Evolutionary conservation across 2,113 vertebrate species (phyloP).

Genomic region (Haemorhous mexicanus): DNA sequence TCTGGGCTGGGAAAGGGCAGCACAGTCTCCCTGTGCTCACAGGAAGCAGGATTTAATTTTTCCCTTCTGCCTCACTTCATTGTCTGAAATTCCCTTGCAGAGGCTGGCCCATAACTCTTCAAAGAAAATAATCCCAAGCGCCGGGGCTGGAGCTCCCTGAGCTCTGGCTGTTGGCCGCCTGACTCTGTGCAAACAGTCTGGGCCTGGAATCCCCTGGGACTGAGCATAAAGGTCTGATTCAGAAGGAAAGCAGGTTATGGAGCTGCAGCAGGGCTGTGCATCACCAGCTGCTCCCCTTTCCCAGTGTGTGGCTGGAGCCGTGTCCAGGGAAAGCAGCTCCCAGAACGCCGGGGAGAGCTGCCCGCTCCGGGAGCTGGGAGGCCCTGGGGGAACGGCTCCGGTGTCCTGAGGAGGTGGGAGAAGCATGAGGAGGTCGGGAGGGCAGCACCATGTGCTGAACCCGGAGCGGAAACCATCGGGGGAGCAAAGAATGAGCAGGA

Average conservation of each 20-base stretch:
- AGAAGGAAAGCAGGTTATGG: not conserved
- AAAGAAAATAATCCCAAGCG: not conserved
- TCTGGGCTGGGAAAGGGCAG: not conserved
- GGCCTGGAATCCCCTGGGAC: not conserved
- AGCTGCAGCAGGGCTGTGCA: not conserved
- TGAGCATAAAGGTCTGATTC: constrained; percentile 27
- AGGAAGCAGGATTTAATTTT: constrained; percentile 1
- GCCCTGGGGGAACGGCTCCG: rapidly evolving
- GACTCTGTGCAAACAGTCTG: constrained; percentile 42
- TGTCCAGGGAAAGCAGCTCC: not conserved
- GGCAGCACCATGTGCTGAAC: not conserved
- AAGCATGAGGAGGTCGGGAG: not conserved
- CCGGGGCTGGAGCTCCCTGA: not conserved
- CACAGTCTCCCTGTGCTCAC: not conserved
- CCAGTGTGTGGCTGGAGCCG: not conserved
- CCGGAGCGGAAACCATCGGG: not conserved
- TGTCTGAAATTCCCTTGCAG: constrained; percentile 38
- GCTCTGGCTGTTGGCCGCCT: not conserved
- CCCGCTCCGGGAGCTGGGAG: not conserved
- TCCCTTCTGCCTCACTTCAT: constrained; percentile 3
- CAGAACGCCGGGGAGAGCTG: rapidly evolving
- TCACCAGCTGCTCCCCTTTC: not conserved
- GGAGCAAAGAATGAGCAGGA: constrained; percentile 47
- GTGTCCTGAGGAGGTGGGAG: not conserved
- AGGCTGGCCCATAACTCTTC: not conserved